Evolutionary conservation across 1,140 invertebrate species (phyloP).

Genomic region (Leptinotarsa undecemlineata): DNA sequence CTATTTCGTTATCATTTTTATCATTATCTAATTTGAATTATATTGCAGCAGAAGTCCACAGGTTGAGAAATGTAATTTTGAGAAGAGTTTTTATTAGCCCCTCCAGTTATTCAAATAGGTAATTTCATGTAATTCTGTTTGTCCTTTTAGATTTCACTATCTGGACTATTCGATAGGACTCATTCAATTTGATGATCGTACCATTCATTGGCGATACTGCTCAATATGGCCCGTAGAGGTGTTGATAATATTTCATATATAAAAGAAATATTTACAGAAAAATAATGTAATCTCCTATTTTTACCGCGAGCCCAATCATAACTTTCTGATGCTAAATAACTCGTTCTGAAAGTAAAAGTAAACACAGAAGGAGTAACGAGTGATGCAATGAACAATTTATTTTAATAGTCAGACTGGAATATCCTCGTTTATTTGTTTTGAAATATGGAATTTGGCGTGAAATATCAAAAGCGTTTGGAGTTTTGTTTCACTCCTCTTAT

Average conservation of each 20-base stretch:
- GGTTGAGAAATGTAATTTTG: no score
- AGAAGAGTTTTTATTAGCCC: no score
- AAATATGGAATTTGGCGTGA: conserved; percentile 2
- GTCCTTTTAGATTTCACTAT: no score
- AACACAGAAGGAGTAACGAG: conserved; percentile 1
- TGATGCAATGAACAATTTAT: conserved; percentile 6
- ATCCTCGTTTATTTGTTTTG: conserved; percentile 8
- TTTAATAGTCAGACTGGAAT: background rate
- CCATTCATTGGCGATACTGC: no score
- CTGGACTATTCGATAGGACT: no score
- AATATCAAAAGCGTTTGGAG: background rate
- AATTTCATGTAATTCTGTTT: no score
- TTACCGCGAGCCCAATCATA: background rate
- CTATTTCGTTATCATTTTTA: no score
- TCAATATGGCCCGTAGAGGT: background rate
- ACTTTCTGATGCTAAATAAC: background rate
- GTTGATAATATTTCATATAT: background rate
- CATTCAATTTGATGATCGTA: no score
- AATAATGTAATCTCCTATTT: background rate
- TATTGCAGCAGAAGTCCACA: no score
- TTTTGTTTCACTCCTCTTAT: background rate
- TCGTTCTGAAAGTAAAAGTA: conserved; percentile 1
- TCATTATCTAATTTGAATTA: no score
- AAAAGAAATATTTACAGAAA: background rate
- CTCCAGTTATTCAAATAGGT: no score